Conservation (phyloP, 1,140 invertebrate genomes). For the Arion vulgaris region DNA sequence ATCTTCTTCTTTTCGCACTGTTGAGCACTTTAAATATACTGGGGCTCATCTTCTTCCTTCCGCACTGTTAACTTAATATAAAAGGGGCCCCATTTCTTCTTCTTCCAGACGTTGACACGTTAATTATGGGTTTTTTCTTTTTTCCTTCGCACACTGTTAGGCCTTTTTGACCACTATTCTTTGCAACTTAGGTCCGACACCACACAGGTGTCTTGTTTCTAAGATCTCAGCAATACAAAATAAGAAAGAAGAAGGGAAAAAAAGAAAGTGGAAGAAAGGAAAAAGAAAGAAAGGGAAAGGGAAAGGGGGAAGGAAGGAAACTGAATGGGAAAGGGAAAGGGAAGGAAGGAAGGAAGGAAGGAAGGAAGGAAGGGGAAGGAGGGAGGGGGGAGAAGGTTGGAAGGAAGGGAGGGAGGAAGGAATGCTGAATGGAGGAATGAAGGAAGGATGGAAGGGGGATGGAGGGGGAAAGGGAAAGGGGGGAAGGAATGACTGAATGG, state of each 20-base stretch:
- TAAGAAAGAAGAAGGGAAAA: constrained; percentile 1
- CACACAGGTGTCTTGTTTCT: too few species aligned
- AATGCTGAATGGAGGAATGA: not conserved
- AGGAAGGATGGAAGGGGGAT: not conserved
- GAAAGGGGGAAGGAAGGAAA: not conserved
- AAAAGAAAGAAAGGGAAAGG: not conserved
- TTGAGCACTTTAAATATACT: too few species aligned
- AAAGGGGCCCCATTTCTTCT: too few species aligned
- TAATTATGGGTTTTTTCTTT: too few species aligned
- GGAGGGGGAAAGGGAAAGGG: not conserved
- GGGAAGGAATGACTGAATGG: not conserved
- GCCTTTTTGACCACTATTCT: too few species aligned
- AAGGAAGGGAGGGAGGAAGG: not conserved
- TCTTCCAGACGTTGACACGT: too few species aligned
- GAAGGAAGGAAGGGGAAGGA: not conserved
- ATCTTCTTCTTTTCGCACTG: too few species aligned
- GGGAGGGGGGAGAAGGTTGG: not conserved
- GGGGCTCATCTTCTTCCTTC: too few species aligned
- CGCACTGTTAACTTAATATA: too few species aligned
- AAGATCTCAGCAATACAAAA: too few species aligned
- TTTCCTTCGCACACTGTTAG: too few species aligned
- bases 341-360: not conserved
- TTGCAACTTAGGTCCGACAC: too few species aligned
- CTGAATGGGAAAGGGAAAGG: not conserved
- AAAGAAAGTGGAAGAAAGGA: not conserved